phyloP scores from a whole-genome alignment of 2,888 invertebrate species.

The Pseudoips prasinana region DNA sequence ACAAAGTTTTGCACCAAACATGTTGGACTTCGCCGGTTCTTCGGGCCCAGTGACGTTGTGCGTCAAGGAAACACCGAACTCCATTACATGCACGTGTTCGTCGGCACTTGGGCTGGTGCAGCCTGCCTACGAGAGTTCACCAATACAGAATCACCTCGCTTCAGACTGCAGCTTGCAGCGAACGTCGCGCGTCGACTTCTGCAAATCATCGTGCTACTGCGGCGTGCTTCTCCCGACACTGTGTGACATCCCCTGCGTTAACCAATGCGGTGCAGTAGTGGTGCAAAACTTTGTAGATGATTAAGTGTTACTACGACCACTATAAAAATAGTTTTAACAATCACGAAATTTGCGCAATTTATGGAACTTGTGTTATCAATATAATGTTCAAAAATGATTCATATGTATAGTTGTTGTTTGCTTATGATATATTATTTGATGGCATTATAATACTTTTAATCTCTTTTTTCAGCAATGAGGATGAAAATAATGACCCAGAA shows the following conservation, averaged over 20 bases:
- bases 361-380: constrained; percentile 15
- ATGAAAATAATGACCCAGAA: constrained; percentile 62
- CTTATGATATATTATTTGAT: constrained; percentile 6
- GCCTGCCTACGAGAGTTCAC: not conserved
- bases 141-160: not conserved
- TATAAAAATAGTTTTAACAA: constrained; percentile 21
- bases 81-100: no score
- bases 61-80: constrained; percentile 1
- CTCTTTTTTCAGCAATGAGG: constrained; percentile 69
- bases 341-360: constrained; percentile 17
- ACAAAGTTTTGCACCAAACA: constrained; percentile 78
- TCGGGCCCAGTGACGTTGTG: constrained; percentile 12
- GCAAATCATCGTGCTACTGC: constrained; percentile 12
- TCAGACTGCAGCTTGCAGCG: not conserved
- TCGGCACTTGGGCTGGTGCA: not conserved
- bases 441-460: constrained; percentile 30
- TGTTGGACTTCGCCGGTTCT: constrained; percentile 20
- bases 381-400: constrained; percentile 8
- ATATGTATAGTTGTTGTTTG: constrained; percentile 4
- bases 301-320: constrained; percentile 28
- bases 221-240: constrained; percentile 10
- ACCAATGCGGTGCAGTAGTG: constrained; percentile 48
- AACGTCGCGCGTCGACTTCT: constrained; percentile 1
- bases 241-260: constrained; percentile 11
- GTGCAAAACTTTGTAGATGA: constrained; percentile 82